Base-by-base conservation (phyloP, 30 jellyfish, hydroid and myxozoan species). In the Pelagia noctiluca region DNA sequence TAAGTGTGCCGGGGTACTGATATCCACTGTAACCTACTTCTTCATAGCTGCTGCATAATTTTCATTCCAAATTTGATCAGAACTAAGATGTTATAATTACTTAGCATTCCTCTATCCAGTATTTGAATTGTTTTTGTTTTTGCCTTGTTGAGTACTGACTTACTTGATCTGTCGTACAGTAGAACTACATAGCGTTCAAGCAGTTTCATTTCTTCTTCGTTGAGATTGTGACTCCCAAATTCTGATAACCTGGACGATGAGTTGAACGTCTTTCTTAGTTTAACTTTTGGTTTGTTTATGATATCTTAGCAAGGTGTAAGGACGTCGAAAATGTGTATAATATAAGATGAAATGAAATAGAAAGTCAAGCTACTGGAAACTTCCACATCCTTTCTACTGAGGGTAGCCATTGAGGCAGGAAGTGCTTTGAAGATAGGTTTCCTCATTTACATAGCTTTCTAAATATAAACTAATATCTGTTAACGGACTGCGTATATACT, bases 91-190 rank as follows among this genome's bases (percentile, higher is more conserved):
- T n/a, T n/a, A n/a, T n/a, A n/a, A n/a, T n/a, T n/a, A n/a, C n/a
- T n/a, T n/a, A n/a, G n/a, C n/a, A n/a, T n/a, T n/a, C n/a, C n/a
- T n/a, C n/a, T n/a, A n/a, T n/a, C n/a, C n/a, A n/a, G n/a, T n/a
- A n/a, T n/a, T n/a, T n/a, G n/a, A n/a, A n/a, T n/a, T n/a, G n/a
- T n/a, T n/a, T n/a, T n/a, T n/a, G n/a, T n/a, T n/a, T n/a, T n/a
- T n/a, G n/a, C n/a, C n/a, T n/a, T n/a, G n/a, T n/a, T n/a, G n/a
- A n/a, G n/a, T n/a, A n/a, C n/a, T n/a, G n/a, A n/a, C n/a, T n/a
- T n/a, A n/a, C 82, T 69, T 69, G 82, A 69, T 69, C 82, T 69
- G 82, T 69, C 64, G 82, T 69, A 32, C 36, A 69, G 82, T 64
- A 69, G 82, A 69, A 35, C 82, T 35, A 32, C 65, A 30, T 69